A percentile compares a stretch with the other conserved stretches of the same genome.
Conservation (phyloP, 1,140 invertebrate genomes). For the Atta texana region DNA sequence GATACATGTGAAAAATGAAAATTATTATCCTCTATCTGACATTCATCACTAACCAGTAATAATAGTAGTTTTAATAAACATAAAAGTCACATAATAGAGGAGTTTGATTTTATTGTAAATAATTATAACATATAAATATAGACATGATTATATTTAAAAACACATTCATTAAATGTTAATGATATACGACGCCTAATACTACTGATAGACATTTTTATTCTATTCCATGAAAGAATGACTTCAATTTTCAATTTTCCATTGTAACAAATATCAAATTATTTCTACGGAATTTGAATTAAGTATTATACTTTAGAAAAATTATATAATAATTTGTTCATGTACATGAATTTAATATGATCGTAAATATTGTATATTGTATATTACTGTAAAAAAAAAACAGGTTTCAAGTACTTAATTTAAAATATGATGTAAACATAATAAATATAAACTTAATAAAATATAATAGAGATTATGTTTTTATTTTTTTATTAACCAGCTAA, state of each 20-base stretch:
- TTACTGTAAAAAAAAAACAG: background rate
- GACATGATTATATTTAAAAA: background rate
- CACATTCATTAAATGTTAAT: constrained; percentile 6
- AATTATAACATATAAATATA: constrained; percentile 19
- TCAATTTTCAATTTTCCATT: background rate
- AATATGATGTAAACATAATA: background rate
- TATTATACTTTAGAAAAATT: background rate
- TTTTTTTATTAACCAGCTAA: background rate
- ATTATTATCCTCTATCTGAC: background rate
- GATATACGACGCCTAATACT: background rate
- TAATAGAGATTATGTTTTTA: background rate
- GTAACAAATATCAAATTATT: background rate
- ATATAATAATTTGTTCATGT: constrained; percentile 21
- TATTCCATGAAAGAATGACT: background rate
- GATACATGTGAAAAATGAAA: background rate
- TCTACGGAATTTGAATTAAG: background rate
- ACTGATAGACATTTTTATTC: background rate
- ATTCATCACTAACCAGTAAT: background rate
- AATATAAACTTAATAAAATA: constrained; percentile 30
- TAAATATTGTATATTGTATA: constrained; percentile 42
- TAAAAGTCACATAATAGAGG: background rate
- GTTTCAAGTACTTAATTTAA: background rate
- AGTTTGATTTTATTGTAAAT: constrained; percentile 31
- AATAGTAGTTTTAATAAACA: background rate
- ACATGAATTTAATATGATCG: background rate